phyloP scores from a whole-genome alignment of 1,140 invertebrate species.

The Arion vulgaris region DNA sequence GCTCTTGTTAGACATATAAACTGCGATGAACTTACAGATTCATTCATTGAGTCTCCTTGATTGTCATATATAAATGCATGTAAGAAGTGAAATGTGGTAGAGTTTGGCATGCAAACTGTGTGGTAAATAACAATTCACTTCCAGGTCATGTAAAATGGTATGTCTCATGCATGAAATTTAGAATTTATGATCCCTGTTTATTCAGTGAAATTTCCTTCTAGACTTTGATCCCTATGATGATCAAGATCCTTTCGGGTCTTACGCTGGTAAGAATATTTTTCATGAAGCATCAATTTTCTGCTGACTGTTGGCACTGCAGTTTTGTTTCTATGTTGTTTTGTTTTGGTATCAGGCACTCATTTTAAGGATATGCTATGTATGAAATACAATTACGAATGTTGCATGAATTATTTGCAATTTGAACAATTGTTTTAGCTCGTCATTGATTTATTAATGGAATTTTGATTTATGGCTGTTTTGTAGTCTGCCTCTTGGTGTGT shows the following conservation, averaged over 20 bases:
- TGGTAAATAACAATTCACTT: no score
- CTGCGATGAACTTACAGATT: no score
- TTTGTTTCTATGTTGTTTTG: neutral
- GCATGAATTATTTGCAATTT: neutral
- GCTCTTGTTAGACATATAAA: no score
- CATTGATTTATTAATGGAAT: neutral
- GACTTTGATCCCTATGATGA: slow-evolving; percentile 39
- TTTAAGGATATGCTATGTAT: neutral
- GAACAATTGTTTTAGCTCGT: neutral
- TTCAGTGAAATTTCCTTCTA: slow-evolving; percentile 15
- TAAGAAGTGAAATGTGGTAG: no score
- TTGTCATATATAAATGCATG: no score
- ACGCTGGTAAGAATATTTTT: slow-evolving; percentile 36
- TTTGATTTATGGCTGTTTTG: neutral
- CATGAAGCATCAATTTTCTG: neutral
- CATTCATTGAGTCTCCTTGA: no score
- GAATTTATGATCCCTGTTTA: neutral
- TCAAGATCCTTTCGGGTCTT: slow-evolving; percentile 41
- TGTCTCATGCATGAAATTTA: neutral
- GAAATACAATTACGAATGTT: neutral
- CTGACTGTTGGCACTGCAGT: neutral
- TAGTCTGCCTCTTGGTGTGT: neutral
- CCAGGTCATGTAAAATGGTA: no score
- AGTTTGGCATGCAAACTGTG: no score
- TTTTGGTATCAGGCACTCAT: neutral